Evolutionary conservation across 2,888 invertebrate species (phyloP).

Genomic region (Lysandra coridon): DNA sequence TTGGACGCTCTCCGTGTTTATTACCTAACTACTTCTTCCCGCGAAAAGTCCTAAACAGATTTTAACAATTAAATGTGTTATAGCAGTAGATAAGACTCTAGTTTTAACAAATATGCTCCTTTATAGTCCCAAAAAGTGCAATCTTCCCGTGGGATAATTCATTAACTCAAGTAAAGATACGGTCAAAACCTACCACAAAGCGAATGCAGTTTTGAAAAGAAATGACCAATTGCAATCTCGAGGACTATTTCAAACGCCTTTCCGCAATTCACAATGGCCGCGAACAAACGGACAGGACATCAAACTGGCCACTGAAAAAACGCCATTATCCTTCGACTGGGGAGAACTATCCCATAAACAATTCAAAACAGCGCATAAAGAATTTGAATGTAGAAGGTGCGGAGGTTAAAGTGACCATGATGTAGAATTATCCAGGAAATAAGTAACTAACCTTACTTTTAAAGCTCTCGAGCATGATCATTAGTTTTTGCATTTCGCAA

Average conservation of each 20-base stretch:
- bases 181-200: neutral
- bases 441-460: neutral
- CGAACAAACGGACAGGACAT: slow-evolving; percentile 24
- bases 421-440: neutral
- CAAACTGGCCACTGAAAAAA: slow-evolving; percentile 21
- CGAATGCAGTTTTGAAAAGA: neutral
- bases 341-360: slow-evolving; percentile 46
- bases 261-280: neutral
- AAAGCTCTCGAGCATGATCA: too few species aligned
- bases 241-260: slow-evolving; percentile 6
- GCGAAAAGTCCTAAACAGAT: too few species aligned
- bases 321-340: slow-evolving; percentile 16
- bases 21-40: too few species aligned
- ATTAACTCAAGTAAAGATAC: neutral
- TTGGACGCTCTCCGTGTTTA: too few species aligned
- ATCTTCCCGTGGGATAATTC: neutral
- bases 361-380: slow-evolving; percentile 40
- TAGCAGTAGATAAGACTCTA: too few species aligned
- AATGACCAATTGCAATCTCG: slow-evolving; percentile 13
- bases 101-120: too few species aligned
- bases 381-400: slow-evolving; percentile 50
- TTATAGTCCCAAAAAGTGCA: neutral
- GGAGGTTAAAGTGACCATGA: slow-evolving; percentile 1
- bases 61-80: too few species aligned
- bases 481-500: too few species aligned